phyloP scores from a whole-genome alignment of 2,797 vertebrate species.

The Florisuga fusca region DNA sequence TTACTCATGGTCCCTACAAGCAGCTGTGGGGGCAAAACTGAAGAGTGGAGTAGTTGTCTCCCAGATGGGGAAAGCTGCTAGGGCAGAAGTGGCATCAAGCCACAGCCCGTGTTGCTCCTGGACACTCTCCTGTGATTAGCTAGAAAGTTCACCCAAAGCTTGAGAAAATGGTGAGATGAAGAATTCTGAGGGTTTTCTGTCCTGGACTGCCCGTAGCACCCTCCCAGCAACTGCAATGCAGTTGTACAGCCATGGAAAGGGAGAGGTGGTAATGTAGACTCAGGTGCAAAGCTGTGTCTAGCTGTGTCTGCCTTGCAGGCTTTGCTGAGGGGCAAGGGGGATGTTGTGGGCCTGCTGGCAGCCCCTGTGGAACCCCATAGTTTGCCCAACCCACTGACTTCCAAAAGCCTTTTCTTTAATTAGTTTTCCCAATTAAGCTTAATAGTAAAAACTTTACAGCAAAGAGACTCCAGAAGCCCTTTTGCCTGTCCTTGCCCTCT shows the following conservation, averaged over 20 bases:
- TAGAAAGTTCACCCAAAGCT: neutral
- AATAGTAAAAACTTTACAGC: neutral
- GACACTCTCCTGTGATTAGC: neutral
- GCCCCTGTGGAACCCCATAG: rapidly evolving
- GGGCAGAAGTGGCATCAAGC: neutral
- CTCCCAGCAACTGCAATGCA: neutral
- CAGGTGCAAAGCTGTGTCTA: no score
- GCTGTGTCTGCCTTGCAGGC: neutral
- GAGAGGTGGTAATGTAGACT: neutral
- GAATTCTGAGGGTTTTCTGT: neutral
- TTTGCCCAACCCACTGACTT: neutral
- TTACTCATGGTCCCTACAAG: neutral
- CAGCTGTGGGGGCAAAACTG: neutral
- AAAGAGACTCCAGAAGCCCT: neutral
- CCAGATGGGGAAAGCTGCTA: neutral
- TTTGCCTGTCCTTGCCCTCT: neutral
- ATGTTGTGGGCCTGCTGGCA: neutral
- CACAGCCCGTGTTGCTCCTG: neutral
- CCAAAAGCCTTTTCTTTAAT: neutral
- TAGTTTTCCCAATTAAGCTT: neutral
- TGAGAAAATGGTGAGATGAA: neutral
- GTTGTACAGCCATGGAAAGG: neutral
- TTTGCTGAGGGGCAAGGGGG: rapidly evolving
- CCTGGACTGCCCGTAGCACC: neutral
- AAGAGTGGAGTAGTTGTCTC: neutral